Evolutionary conservation across 2,888 invertebrate genomes (phyloP), one percentile per base, ranked within the genome.

Genomic region (Margaritifera margaritifera): DNA sequence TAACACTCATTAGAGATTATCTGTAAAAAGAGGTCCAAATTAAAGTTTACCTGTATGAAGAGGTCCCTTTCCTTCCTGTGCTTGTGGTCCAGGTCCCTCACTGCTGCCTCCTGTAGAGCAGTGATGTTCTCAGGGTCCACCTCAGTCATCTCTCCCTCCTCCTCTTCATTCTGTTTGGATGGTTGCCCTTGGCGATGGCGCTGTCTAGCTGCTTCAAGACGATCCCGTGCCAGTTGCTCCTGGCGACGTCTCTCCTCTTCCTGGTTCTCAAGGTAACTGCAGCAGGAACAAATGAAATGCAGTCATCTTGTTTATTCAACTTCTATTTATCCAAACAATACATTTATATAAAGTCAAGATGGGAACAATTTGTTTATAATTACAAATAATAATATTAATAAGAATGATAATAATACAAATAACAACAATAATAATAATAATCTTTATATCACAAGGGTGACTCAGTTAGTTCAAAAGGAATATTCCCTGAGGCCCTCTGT

Each of bases 31-130:
- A 27, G 27, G 27, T 31, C 22, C n/a, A n/a, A 15, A 15, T 56
- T 22, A 51, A 8, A 57, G 58, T 50, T 64, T 61, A 87, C 87
- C 81, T 83, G 68, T 15, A 86, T 78, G 24, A 87, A 71, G 18
- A 80, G 57, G 27, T 83, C 75, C 51, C 82, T 71, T 64, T 88
- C 87, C n/a, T 78, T 63, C 50, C 69, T 67, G 61, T 87, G 87
- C 66, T 80, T 81, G n/a, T 71, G 69, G 65, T 87, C 88, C 50
- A 86, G 72, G 53, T 83, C 75, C 52, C 74, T 72, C 22, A 81
- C 69, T 18, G 86, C 77, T 20, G 81, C 80, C 42, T 85, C 84
- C 66, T 83, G 82, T 62, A 85, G 72, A 6, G 74, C 79, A 8
- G 73, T 70, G 20, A 75, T 65, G 66, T 85, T 83, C 6, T 80